phyloP scores from a whole-genome alignment of 2,113 vertebrate genomes.

The Esox niger region DNA sequence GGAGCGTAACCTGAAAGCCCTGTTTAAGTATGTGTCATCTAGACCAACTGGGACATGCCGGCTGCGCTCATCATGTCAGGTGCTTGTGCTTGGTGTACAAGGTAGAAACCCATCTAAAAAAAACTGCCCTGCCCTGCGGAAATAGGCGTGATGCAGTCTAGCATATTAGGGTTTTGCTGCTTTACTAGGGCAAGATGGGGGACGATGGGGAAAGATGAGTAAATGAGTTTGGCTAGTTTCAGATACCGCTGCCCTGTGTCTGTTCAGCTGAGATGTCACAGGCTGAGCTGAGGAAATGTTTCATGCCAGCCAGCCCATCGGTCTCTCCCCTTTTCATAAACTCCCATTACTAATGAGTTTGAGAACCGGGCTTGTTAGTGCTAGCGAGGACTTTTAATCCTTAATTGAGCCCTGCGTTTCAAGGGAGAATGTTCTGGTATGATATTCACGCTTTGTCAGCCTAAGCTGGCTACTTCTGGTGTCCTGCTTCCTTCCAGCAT shows the following conservation, averaged over 20 bases:
- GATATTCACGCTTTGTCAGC: slow-evolving; percentile 53
- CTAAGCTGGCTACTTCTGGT: slow-evolving; percentile 45
- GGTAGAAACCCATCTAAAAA: too few relatives aligned
- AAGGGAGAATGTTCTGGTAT: slow-evolving; percentile 39
- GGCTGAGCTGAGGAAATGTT: slow-evolving; percentile 13
- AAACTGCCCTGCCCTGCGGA: too few relatives aligned
- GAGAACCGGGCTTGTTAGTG: slow-evolving; percentile 30
- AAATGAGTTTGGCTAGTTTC: not conserved
- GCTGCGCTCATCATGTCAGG: too few relatives aligned
- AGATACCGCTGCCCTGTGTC: not conserved
- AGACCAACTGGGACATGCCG: too few relatives aligned
- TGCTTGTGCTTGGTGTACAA: too few relatives aligned
- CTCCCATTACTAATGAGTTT: slow-evolving; percentile 39
- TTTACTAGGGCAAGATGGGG: too few relatives aligned
- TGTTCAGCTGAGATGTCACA: slow-evolving; percentile 39
- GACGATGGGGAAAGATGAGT: too few relatives aligned
- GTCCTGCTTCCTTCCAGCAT: slow-evolving; percentile 35
- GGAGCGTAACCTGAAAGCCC: not conserved
- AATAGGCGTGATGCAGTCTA: too few relatives aligned
- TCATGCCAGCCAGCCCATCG: slow-evolving; percentile 6
- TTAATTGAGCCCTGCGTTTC: slow-evolving; percentile 52
- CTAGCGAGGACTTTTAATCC: slow-evolving; percentile 45
- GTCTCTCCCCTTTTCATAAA: slow-evolving; percentile 16
- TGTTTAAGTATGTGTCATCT: too few relatives aligned
- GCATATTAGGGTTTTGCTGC: too few relatives aligned